Conservation (phyloP, 2,888 invertebrate genomes). For the Ormyrus labotus region DNA sequence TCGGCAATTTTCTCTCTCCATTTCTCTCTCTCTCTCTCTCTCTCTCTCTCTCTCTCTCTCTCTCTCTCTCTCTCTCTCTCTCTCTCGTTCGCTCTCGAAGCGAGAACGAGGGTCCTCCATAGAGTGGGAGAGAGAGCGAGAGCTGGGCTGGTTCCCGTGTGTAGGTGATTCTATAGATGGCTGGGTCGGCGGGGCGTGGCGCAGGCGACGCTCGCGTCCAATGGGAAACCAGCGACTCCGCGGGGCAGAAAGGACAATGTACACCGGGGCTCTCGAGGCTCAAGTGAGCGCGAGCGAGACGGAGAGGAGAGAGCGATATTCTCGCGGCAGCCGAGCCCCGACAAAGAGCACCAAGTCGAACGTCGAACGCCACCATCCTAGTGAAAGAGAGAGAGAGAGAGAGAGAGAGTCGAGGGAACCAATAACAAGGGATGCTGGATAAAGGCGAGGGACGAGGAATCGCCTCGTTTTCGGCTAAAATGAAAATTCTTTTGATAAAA, state of each 20-base stretch:
- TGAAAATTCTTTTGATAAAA: constrained; percentile 34
- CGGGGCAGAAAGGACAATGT: constrained; percentile 70
- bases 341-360: constrained; percentile 67
- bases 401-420: constrained; percentile 44
- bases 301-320: constrained; percentile 38
- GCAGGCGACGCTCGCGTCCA: constrained; percentile 72
- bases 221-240: constrained; percentile 70
- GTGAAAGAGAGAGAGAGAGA: constrained; percentile 21
- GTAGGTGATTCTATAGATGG: constrained; percentile 59
- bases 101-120: constrained; percentile 41
- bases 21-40: constrained; percentile 28
- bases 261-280: constrained; percentile 38
- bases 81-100: constrained; percentile 16
- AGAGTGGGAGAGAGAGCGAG: constrained; percentile 19
- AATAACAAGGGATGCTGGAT: constrained; percentile 50
- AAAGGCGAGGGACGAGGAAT: not conserved
- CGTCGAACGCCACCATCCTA: constrained; percentile 58
- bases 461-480: not conserved
- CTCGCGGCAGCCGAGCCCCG: constrained; percentile 14
- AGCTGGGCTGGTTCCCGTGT: constrained; percentile 21
- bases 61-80: not conserved
- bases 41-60: not conserved
- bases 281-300: constrained; percentile 36
- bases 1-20: constrained; percentile 37
- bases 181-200: constrained; percentile 70